These are phyloP conservation scores for Sander lucioperca DNA, from an alignment of 2,113 vertebrate genomes.

Conservation along the genomic window DNA sequence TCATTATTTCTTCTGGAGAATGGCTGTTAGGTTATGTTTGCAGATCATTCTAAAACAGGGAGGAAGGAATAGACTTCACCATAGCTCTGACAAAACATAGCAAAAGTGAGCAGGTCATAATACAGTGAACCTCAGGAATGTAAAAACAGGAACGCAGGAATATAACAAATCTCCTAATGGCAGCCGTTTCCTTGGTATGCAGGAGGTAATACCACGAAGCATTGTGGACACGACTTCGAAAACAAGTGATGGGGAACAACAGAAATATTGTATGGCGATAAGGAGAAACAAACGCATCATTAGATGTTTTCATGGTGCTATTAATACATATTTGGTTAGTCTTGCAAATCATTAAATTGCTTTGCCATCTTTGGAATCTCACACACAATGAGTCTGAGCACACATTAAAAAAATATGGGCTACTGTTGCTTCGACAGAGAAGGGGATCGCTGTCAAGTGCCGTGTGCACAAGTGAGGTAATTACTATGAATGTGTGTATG, in stretches of 20 bases:
- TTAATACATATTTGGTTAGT: not conserved
- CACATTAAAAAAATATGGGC: not conserved
- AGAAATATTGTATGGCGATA: not conserved
- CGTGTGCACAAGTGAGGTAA: not conserved
- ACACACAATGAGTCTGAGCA: not conserved
- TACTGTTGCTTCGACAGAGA: not conserved
- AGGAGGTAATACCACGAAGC: not conserved
- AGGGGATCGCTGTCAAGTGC: not conserved
- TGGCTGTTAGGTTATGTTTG: conserved; percentile 18
- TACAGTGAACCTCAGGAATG: conserved; percentile 48
- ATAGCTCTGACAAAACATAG: conserved; percentile 32
- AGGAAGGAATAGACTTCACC: conserved; percentile 48
- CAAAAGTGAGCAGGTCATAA: conserved; percentile 49
- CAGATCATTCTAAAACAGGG: conserved; percentile 22
- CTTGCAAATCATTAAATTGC: not conserved
- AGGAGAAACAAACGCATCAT: not conserved
- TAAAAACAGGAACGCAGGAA: conserved; percentile 19
- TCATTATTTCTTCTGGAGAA: conserved; percentile 8
- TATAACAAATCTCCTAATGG: conserved; percentile 31
- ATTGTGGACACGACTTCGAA: not conserved
- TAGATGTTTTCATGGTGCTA: not conserved
- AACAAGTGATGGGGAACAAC: conserved; percentile 14
- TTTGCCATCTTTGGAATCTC: not conserved
- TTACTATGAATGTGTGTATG: not conserved
- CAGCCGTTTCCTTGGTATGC: conserved; percentile 15